Evolutionary conservation across 2,113 vertebrate species (phyloP).

Genomic region (Eleginops maclovinus): DNA sequence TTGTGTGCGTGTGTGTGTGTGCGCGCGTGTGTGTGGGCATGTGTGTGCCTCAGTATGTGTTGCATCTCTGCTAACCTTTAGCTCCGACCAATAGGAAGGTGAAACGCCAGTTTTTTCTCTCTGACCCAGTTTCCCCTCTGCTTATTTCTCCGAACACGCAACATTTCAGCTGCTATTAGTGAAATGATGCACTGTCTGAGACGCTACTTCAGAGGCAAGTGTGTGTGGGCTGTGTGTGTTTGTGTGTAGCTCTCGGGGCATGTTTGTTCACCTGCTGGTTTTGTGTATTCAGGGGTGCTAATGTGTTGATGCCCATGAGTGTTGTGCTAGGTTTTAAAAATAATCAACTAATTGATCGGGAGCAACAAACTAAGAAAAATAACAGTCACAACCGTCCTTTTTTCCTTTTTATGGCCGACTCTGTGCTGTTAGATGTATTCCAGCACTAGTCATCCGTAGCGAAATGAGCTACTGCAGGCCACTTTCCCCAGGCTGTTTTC

Average conservation of each 20-base stretch:
- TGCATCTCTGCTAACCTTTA: constrained; percentile 71
- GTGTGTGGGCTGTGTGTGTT: constrained; percentile 8
- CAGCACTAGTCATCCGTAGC: constrained; percentile 14
- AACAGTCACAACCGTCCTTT: neutral
- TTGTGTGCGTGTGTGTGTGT: constrained; percentile 4
- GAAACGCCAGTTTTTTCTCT: constrained; percentile 57
- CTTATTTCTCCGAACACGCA: constrained; percentile 77
- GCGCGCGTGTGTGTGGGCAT: neutral
- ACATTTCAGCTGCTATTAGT: constrained; percentile 81
- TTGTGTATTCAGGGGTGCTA: constrained; percentile 61
- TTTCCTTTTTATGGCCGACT: neutral
- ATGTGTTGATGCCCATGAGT: constrained; percentile 39
- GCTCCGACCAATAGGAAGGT: constrained; percentile 71
- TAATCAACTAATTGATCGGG: constrained; percentile 49
- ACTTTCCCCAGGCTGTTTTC: constrained; percentile 13
- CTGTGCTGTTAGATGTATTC: neutral
- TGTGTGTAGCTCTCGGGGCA: constrained; percentile 23
- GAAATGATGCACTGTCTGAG: constrained; percentile 68
- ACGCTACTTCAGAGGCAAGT: constrained; percentile 29
- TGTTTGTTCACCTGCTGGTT: constrained; percentile 70
- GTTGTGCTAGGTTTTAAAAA: constrained; percentile 46
- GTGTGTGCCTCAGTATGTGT: constrained; percentile 49
- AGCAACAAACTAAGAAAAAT: constrained; percentile 47
- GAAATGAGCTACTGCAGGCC: neutral
- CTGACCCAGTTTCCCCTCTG: constrained; percentile 75